Evolutionary conservation across 2,113 vertebrate species (phyloP).

Genomic region (Macrotus californicus): DNA sequence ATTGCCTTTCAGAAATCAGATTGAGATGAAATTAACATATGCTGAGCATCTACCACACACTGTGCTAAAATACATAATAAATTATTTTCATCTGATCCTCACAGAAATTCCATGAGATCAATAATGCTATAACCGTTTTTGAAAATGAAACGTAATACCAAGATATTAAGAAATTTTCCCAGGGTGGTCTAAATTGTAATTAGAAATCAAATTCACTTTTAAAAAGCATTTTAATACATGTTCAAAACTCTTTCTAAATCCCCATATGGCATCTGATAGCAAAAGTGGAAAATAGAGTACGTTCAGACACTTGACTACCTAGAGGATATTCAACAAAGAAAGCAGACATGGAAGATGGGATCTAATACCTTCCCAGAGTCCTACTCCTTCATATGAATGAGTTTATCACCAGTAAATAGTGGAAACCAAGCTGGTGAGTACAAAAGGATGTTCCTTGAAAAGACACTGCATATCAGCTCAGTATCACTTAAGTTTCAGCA

Average conservation of each 20-base stretch:
- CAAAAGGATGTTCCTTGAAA: neutral
- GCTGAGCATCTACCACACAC: neutral
- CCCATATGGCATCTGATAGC: neutral
- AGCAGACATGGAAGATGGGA: too few relatives aligned
- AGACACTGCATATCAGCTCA: too few relatives aligned
- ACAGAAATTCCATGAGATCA: neutral
- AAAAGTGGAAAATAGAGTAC: neutral
- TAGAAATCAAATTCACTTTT: neutral
- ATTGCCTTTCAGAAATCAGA: neutral
- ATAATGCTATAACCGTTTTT: neutral
- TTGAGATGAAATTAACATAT: neutral
- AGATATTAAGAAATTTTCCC: neutral
- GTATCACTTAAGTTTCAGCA: neutral
- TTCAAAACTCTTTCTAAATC: neutral
- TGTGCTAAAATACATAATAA: neutral
- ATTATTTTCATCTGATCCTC: neutral
- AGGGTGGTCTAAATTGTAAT: neutral
- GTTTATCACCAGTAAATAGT: neutral
- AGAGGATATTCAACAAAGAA: neutral
- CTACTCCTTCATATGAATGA: neutral
- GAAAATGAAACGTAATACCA: slow-evolving; percentile 28
- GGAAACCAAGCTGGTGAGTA: neutral
- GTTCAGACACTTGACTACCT: neutral
- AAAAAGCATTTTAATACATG: neutral
- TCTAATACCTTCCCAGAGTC: neutral